Percentiles rank a stretch among this genome's conserved stretches.
Conservation (phyloP, 1,140 invertebrate species). For the Hycleus cichorii region DNA sequence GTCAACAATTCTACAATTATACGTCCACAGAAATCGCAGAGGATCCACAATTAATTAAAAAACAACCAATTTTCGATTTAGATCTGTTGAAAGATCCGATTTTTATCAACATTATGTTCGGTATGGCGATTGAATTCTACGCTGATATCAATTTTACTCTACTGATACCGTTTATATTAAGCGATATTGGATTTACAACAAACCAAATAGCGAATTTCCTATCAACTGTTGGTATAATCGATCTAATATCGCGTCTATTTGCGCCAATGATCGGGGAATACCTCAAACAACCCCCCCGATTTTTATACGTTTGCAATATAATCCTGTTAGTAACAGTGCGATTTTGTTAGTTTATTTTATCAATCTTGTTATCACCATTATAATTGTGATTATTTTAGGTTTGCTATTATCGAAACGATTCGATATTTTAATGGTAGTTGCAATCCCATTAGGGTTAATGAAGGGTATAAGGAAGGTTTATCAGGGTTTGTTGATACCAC, state of each 20-base stretch:
- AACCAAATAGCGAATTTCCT: constrained; percentile 52
- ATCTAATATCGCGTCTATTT: constrained; percentile 53
- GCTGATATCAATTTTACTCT: constrained; percentile 63
- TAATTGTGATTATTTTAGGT: constrained; percentile 11
- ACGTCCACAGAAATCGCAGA: neutral
- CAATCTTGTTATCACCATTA: neutral
- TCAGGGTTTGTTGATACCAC: constrained; percentile 56
- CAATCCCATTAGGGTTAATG: constrained; percentile 51
- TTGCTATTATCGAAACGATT: constrained; percentile 20
- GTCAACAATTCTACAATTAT: neutral
- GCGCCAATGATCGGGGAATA: constrained; percentile 52
- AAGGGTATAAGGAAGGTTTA: constrained; percentile 60
- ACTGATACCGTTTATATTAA: constrained; percentile 59
- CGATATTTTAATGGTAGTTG: constrained; percentile 34
- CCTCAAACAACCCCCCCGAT: constrained; percentile 34
- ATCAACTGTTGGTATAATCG: constrained; percentile 52
- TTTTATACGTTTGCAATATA: constrained; percentile 38
- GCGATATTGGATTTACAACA: constrained; percentile 51
- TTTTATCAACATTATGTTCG: constrained; percentile 59
- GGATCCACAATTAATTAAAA: no score
- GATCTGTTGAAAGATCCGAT: constrained; percentile 58
- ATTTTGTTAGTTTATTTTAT: constrained; percentile 31
- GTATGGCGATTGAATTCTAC: constrained; percentile 58
- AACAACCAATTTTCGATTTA: constrained; percentile 47
- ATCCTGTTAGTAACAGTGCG: constrained; percentile 32